phyloP scores from a whole-genome alignment of 2,797 vertebrate genomes.

The Aldrovandia affinis region DNA sequence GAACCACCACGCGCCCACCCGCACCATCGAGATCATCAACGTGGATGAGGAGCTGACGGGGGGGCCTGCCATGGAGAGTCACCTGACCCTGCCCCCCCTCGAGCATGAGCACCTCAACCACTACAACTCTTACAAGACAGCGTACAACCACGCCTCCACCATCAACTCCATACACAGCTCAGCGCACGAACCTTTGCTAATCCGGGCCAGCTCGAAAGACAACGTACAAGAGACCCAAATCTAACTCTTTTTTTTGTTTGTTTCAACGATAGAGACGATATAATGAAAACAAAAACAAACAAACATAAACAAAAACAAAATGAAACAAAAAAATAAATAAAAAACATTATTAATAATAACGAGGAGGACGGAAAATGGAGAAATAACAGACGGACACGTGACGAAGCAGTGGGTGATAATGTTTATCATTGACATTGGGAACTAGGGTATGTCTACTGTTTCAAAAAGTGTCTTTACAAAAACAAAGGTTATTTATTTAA shows the following conservation, averaged over 20 bases:
- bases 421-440: conserved; percentile 90
- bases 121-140: conserved; percentile 97
- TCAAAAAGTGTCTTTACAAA: conserved; percentile 99
- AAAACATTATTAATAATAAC: conserved; percentile 60
- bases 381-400: conserved; percentile 56
- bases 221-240: conserved; percentile 99
- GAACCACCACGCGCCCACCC: conserved; percentile 92
- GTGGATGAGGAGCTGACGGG: conserved; percentile 97
- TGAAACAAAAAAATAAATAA: conserved; percentile 52
- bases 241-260: no score
- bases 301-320: conserved; percentile 17
- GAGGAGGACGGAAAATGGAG: conserved; percentile 54
- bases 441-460: conserved; percentile 98
- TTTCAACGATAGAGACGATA: conserved; percentile 73
- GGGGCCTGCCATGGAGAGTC: conserved; percentile 91
- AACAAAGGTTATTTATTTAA: conserved; percentile 99
- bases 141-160: conserved; percentile 97
- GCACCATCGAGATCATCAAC: conserved; percentile 98
- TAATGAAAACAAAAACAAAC: conserved; percentile 65
- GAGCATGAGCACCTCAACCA: conserved; percentile 99
- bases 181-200: conserved; percentile 99
- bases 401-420: conserved; percentile 71
- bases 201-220: conserved; percentile 99
- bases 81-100: conserved; percentile 93
- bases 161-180: conserved; percentile 99